Conservation (phyloP, 2,888 invertebrate species). For the Galerucella calmariensis region DNA sequence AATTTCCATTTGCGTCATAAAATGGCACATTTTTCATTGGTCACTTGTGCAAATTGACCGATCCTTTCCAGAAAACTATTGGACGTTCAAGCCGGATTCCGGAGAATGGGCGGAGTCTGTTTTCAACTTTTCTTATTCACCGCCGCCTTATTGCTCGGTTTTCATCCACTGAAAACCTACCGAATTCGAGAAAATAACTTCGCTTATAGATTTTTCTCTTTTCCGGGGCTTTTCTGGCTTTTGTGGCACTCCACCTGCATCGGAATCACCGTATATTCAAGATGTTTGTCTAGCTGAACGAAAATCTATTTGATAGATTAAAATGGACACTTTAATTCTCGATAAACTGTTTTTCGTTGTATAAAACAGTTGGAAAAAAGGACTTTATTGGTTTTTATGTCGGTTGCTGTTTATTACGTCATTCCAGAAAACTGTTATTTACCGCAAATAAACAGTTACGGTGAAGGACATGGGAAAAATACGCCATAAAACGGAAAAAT, state of each 20-base stretch:
- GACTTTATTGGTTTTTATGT: conserved; percentile 10
- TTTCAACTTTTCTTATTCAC: conserved; percentile 61
- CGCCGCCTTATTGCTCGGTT: conserved; percentile 62
- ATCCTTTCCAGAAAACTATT: conserved; percentile 62
- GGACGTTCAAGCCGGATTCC: conserved; percentile 55
- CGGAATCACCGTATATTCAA: conserved; percentile 40
- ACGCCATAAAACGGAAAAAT: no score
- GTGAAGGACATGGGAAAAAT: not conserved
- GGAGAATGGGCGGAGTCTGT: conserved; percentile 60
- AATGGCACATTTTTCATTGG: conserved; percentile 60
- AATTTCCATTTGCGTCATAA: conserved; percentile 61
- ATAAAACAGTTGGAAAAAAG: conserved; percentile 10
- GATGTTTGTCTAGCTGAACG: conserved; percentile 19
- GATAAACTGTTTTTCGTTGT: conserved; percentile 18
- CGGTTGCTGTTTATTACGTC: not conserved
- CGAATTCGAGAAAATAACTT: conserved; percentile 50
- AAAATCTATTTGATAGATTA: conserved; percentile 35
- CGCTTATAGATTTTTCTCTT: conserved; percentile 56
- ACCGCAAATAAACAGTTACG: not conserved
- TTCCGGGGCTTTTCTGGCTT: conserved; percentile 43
- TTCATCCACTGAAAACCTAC: conserved; percentile 56
- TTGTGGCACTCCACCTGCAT: conserved; percentile 44
- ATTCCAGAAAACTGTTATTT: conserved; percentile 3
- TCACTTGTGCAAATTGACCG: conserved; percentile 61
- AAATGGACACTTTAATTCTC: conserved; percentile 33